A percentile compares a stretch with the other conserved stretches of the same genome.
Conservation (phyloP, 2,888 invertebrate genomes). For the Deilephila elpenor region DNA sequence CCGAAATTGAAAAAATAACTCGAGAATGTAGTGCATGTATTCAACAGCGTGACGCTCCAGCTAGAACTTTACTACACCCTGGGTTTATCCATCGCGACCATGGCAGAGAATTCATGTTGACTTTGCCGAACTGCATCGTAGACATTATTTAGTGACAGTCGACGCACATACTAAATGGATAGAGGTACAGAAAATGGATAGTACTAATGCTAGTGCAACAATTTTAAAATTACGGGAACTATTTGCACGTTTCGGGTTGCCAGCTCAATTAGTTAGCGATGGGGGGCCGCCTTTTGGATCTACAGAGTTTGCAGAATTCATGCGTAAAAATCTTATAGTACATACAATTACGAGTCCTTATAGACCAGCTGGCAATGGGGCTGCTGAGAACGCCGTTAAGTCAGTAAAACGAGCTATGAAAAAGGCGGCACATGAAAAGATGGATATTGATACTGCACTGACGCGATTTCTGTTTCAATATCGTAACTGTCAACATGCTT, state of each 20-base stretch:
- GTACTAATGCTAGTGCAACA: conserved; percentile 5
- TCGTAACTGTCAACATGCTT: conserved; percentile 32
- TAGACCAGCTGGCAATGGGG: conserved; percentile 38
- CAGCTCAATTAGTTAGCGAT: conserved; percentile 36
- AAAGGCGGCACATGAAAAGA: conserved; percentile 33
- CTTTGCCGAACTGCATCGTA: too few species aligned
- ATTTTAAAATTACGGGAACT: conserved; percentile 19
- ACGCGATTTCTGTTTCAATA: conserved; percentile 30
- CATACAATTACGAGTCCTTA: conserved; percentile 36
- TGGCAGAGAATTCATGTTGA: too few species aligned
- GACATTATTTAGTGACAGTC: conserved; percentile 31
- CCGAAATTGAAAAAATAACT: conserved; percentile 1
- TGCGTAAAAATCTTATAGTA: conserved; percentile 31
- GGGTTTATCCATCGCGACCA: conserved; percentile 26
- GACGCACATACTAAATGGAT: conserved; percentile 37
- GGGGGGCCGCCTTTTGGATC: conserved; percentile 34
- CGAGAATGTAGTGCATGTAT: conserved; percentile 40
- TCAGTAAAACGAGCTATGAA: conserved; percentile 39
- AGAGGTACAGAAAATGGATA: conserved; percentile 26
- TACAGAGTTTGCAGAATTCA: conserved; percentile 33
- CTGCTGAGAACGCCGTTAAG: conserved; percentile 42
- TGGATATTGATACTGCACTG: conserved; percentile 34
- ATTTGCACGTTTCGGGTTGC: conserved; percentile 35
- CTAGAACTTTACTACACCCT: conserved; percentile 39
- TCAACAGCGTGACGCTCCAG: conserved; percentile 39